Evolutionary conservation across 2,888 invertebrate genomes (phyloP).

Genomic region (Oscheius sp.): DNA sequence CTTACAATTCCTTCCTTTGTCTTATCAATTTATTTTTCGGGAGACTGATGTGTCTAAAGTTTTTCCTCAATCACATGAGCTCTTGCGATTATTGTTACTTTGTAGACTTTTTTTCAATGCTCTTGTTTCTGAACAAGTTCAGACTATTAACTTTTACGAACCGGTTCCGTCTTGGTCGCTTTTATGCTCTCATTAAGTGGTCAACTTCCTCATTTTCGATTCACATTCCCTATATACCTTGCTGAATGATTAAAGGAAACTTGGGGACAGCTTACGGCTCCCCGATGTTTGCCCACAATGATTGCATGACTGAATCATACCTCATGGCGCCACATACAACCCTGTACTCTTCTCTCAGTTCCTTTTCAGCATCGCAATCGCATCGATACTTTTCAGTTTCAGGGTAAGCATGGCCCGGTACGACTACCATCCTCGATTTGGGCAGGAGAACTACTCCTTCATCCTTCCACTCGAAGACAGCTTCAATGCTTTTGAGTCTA

Average conservation of each 20-base stretch:
- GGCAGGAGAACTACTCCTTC: slow-evolving; percentile 84
- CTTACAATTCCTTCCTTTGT: too few species aligned
- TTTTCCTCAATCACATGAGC: too few species aligned
- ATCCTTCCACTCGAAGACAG: slow-evolving; percentile 94
- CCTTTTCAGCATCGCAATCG: background rate
- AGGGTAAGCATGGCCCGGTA: slow-evolving; percentile 64
- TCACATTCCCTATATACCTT: background rate
- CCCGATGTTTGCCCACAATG: slow-evolving; percentile 25
- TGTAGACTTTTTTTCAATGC: too few species aligned
- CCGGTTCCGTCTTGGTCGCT: too few species aligned
- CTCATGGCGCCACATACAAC: slow-evolving; percentile 23
- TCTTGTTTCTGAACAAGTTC: too few species aligned
- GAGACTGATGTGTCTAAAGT: too few species aligned
- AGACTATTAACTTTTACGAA: too few species aligned
- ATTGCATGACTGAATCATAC: slow-evolving; percentile 23
- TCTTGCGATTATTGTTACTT: too few species aligned
- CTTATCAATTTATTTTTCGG: too few species aligned
- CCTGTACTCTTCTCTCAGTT: background rate
- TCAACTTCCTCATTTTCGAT: background rate
- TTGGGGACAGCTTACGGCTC: background rate
- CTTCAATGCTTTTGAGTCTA: slow-evolving; percentile 88
- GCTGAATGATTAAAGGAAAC: background rate
- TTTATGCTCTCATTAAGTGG: too few species aligned
- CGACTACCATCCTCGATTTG: slow-evolving; percentile 70
- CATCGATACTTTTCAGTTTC: background rate